Evolutionary conservation across 2,888 invertebrate species (phyloP).

Genomic region (Erebia aethiops): DNA sequence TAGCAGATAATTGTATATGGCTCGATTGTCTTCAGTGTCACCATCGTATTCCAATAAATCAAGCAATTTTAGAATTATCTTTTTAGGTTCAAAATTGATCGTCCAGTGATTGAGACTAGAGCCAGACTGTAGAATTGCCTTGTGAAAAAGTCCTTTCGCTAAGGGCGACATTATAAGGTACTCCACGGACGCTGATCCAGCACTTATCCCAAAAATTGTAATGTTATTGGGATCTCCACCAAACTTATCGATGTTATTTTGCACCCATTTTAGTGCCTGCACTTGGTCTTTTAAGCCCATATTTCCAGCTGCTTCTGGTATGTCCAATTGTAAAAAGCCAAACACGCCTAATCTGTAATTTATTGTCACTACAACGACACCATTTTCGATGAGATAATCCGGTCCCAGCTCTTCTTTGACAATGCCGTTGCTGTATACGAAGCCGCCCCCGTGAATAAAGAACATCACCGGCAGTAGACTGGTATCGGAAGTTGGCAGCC

Average conservation of each 20-base stretch:
- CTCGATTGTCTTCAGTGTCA: conserved; percentile 43
- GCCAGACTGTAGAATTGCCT: conserved; percentile 62
- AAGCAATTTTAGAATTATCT: conserved; percentile 47
- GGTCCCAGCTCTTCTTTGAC: conserved; percentile 56
- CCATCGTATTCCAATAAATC: conserved; percentile 51
- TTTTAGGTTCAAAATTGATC: conserved; percentile 49
- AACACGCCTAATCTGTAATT: conserved; percentile 69
- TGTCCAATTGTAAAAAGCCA: conserved; percentile 63
- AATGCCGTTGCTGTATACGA: conserved; percentile 57
- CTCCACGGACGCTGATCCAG: conserved; percentile 59
- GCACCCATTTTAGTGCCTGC: conserved; percentile 62
- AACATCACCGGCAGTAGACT: conserved; percentile 58
- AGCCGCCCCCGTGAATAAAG: conserved; percentile 70
- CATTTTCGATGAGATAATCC: conserved; percentile 60
- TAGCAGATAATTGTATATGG: conserved; percentile 48
- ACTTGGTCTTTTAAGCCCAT: conserved; percentile 69
- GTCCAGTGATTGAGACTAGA: conserved; percentile 60
- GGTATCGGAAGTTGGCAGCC: conserved; percentile 42
- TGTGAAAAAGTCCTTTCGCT: conserved; percentile 59
- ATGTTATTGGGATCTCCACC: conserved; percentile 60
- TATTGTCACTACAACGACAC: conserved; percentile 63
- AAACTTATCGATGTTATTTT: conserved; percentile 57
- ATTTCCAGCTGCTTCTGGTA: conserved; percentile 61
- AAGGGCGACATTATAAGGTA: conserved; percentile 55
- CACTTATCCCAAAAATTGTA: conserved; percentile 60